Percentiles rank a stretch among this genome's conserved stretches.
Conservation (phyloP, 1,140 invertebrate genomes). For the Cheumatopsyche charites region DNA sequence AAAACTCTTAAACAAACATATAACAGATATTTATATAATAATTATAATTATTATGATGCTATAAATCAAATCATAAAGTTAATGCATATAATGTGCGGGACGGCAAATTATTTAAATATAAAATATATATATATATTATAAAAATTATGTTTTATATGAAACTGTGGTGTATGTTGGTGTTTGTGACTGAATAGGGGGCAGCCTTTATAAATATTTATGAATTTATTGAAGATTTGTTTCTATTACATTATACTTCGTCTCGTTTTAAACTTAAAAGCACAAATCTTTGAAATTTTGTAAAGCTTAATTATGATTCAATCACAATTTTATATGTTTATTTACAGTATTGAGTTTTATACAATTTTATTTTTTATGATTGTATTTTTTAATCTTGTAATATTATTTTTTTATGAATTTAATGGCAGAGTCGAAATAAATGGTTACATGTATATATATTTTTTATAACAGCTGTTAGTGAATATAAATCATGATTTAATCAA, state of each 20-base stretch:
- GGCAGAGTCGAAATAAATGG: background rate
- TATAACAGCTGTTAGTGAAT: background rate
- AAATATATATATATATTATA: slow-evolving; percentile 24
- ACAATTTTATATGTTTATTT: slow-evolving; percentile 2
- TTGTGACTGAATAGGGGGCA: slow-evolving; percentile 27
- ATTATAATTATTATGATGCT: slow-evolving; percentile 25
- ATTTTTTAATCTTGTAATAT: background rate
- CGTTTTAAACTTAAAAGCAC: slow-evolving; percentile 15
- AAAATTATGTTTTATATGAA: slow-evolving; percentile 37
- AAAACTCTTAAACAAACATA: slow-evolving; percentile 26
- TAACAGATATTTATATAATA: slow-evolving; percentile 38
- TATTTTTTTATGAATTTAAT: background rate
- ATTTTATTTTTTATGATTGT: too few relatives aligned
- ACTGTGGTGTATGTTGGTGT: slow-evolving; percentile 28
- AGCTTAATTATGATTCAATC: background rate
- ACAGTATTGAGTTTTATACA: background rate
- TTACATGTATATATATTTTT: slow-evolving; percentile 19
- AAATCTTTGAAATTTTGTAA: slow-evolving; percentile 11
- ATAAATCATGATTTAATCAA: background rate
- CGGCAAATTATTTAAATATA: slow-evolving; percentile 27
- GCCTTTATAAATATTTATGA: slow-evolving; percentile 11
- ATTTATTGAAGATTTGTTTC: background rate
- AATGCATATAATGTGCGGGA: slow-evolving; percentile 25
- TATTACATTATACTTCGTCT: slow-evolving; percentile 16
- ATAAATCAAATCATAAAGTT: slow-evolving; percentile 29